These are phyloP conservation scores for Popillia japonica DNA, from an alignment of 1,140 invertebrate genomes.

Conservation along the genomic window DNA sequence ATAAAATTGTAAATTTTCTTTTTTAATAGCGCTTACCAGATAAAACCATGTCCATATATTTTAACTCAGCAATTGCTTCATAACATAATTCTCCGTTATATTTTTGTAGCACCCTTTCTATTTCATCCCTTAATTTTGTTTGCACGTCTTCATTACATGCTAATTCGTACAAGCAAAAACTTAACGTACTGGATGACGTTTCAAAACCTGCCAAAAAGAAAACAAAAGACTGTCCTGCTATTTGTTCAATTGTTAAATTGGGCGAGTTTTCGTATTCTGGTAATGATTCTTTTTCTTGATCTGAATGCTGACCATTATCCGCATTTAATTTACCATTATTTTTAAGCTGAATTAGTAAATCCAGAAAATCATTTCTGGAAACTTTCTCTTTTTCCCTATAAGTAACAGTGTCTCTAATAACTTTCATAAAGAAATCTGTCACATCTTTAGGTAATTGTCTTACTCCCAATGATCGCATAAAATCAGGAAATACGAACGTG, in stretches of 20 bases:
- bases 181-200: slow-evolving; percentile 67
- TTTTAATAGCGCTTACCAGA: slow-evolving; percentile 42
- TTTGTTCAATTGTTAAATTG: slow-evolving; percentile 34
- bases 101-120: slow-evolving; percentile 52
- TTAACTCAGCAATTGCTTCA: slow-evolving; percentile 51
- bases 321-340: neutral
- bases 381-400: slow-evolving; percentile 55
- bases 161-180: slow-evolving; percentile 62
- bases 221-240: slow-evolving; percentile 65
- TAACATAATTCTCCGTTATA: slow-evolving; percentile 46
- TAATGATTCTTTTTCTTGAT: neutral
- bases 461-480: neutral
- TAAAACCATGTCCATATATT: slow-evolving; percentile 55
- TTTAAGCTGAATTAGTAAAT: slow-evolving; percentile 46
- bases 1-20: slow-evolving; percentile 40
- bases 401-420: slow-evolving; percentile 43
- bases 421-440: neutral
- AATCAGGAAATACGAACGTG: neutral
- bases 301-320: neutral
- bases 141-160: slow-evolving; percentile 64
- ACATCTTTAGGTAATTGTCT: neutral
- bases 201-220: slow-evolving; percentile 74
- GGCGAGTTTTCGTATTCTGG: neutral
- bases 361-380: slow-evolving; percentile 52
- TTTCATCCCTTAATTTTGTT: slow-evolving; percentile 62